Base-by-base conservation (phyloP, 2,113 vertebrate species). In the Cinclus cinclus region DNA sequence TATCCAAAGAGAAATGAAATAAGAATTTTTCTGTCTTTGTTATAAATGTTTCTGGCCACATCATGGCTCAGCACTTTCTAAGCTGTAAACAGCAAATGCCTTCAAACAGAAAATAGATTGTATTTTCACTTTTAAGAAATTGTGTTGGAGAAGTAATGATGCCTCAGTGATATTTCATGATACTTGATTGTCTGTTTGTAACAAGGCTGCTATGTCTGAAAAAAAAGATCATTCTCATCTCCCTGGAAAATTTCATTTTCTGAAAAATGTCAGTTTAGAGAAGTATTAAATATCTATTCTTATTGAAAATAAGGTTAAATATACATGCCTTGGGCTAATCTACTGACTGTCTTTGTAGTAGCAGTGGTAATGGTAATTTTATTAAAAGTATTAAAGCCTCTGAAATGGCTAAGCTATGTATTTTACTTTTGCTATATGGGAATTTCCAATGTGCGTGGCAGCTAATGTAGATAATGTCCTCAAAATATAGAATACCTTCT, bases 131-230 rank as follows among this genome's bases (percentile, higher is more conserved):
- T 94, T 93, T 92, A 96, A 96, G 95, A 96, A 97, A 95, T 91
- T 93, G 71, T 96, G 60, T 86, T 95, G 92, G 94, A 95, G 96
- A 95, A 92, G 68, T 39, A 33, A 97, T 95, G 96, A 96, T 97
- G 95, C 86, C 85, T 96, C 92, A 94, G 74, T 92, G 93, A 92
- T 97, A 96, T 95, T 92, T 97, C 93, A 85, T 95, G 94, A 95
- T 97, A 95, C 95, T 92, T 92, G 96, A 96, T 97, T 56, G 22
- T 96, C 92, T 96, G 74, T 94, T 96, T 96, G 82, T 84, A 97
- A 94, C 62, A 89, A 91, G 83, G 79, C 87, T 94, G 62, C 89
- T 97, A 56, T 84, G 67, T 94, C 95, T 96, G 50, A 33, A 79
- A 89, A 83, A 83, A 93, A 87, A 67, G 56, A 89, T 78, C 50